phyloP scores from a whole-genome alignment of 1,140 invertebrate genomes.

The Neuroterus valhalla region DNA sequence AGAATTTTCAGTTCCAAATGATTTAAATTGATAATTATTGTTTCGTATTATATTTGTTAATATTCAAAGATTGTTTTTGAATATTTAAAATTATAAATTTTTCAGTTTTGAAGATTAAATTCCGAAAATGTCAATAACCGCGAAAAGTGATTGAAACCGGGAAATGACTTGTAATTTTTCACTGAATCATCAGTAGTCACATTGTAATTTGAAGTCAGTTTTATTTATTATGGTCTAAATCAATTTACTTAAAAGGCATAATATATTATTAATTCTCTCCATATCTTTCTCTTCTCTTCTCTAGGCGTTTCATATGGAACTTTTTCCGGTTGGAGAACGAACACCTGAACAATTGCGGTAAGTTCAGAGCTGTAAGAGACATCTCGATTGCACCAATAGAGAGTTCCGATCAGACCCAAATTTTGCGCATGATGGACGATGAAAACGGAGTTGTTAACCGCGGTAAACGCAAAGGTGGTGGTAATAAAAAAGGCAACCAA shows the following conservation, averaged over 20 bases:
- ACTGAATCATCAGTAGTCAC: too few species aligned
- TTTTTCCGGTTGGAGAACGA: conserved; percentile 99
- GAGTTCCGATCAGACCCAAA: conserved; percentile 92
- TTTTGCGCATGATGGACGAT: conserved; percentile 97
- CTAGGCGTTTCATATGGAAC: conserved; percentile 98
- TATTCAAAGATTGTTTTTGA: too few species aligned
- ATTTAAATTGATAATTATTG: too few species aligned
- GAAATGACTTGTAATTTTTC: too few species aligned
- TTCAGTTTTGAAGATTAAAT: too few species aligned
- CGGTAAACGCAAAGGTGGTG: conserved; percentile 75
- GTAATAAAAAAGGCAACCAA: conserved; percentile 68
- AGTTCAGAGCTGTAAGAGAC: conserved; percentile 98
- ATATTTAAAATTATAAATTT: too few species aligned
- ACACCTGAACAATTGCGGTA: conserved; percentile 99
- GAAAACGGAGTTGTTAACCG: conserved; percentile 90
- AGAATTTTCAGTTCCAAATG: too few species aligned
- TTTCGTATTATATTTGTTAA: too few species aligned
- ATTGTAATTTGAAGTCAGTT: too few species aligned
- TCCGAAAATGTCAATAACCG: too few species aligned
- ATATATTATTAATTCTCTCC: not conserved
- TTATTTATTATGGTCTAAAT: not conserved
- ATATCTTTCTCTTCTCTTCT: conserved; percentile 34
- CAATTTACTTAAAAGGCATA: not conserved
- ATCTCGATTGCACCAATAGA: conserved; percentile 98
- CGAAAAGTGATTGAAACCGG: too few species aligned